A percentile compares a stretch with the other conserved stretches of the same genome.
phyloP scores from a whole-genome alignment of 2,113 vertebrate genomes.

The Hippopotamus amphibius region DNA sequence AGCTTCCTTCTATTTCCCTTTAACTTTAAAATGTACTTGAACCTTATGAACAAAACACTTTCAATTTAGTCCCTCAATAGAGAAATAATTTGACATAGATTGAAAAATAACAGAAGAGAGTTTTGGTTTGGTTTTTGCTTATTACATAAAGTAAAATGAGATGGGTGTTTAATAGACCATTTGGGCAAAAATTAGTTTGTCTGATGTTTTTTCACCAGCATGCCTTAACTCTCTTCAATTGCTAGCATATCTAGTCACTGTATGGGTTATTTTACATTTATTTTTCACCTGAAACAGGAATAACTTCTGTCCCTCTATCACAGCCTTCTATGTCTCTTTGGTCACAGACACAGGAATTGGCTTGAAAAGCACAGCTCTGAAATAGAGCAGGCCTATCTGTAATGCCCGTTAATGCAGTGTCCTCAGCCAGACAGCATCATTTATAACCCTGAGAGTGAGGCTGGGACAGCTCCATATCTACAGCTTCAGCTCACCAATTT shows the following conservation, averaged over 20 bases:
- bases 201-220: neutral
- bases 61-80: neutral
- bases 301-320: neutral
- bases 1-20: neutral
- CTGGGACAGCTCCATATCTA: conserved; percentile 73
- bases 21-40: neutral
- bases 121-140: neutral
- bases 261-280: conserved; percentile 3
- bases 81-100: neutral
- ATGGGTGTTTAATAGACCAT: neutral
- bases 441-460: conserved; percentile 75
- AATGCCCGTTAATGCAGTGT: conserved; percentile 77
- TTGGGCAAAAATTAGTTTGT: neutral
- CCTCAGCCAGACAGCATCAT: conserved; percentile 82
- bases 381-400: conserved; percentile 61
- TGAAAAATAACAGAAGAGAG: neutral
- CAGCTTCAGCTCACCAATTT: conserved; percentile 77
- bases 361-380: conserved; percentile 67
- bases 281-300: neutral
- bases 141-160: conserved; percentile 11
- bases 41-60: neutral
- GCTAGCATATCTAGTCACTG: neutral
- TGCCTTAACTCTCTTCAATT: neutral
- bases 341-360: neutral
- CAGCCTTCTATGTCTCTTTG: neutral